Evolutionary conservation across 1,140 invertebrate species (phyloP), one percentile per base, ranked within the genome.

Genomic region (Cydia amplana): DNA sequence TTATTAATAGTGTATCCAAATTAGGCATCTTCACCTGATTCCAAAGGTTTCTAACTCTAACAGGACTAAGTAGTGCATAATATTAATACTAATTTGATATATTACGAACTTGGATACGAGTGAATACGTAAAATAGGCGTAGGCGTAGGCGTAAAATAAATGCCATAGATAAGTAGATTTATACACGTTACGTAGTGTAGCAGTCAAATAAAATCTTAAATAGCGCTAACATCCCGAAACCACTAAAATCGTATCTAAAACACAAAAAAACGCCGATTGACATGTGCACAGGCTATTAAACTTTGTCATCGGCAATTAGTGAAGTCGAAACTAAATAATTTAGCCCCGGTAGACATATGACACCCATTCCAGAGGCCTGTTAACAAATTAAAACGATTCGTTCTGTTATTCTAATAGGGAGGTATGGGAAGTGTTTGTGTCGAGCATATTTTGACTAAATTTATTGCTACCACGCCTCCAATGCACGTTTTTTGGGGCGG

Each of bases 361-460:
- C 87, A 89, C 84, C 83, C 86, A 91, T 92, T 92, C 85, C 81
- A 79, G 80, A 86, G 87, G 89, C 84, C 85, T 90, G 89, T 92
- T 92, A 92, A 92, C 90, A 91, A 91, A 91, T 92, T 91, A 90
- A 86, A 86, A 83, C 88, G 84, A 92, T 92, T 92, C 88, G 89
- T 91, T 87, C 90, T 92, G 89, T 92, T 92, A 92, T 92, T 92
- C 89, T 92, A 92, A 92, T 91, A 86, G 86, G 83, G 79, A 82
- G 81, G 77, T 83, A 90, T 90, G 90, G 91, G 91, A 92, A 90
- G 87, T 88, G 87, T 91, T 89, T 87, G 85, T 83, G 86, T 88
- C 88, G 83, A 87, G 88, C 86, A 88, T 93, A 93, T 92, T 93
- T 92, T 93, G 89, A 91, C 87, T 89, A 92, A 92, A 93, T 93